Percentiles rank a stretch among this genome's conserved stretches.
Conservation (phyloP, 2,888 invertebrate genomes). For the Argyresthia goedartella region DNA sequence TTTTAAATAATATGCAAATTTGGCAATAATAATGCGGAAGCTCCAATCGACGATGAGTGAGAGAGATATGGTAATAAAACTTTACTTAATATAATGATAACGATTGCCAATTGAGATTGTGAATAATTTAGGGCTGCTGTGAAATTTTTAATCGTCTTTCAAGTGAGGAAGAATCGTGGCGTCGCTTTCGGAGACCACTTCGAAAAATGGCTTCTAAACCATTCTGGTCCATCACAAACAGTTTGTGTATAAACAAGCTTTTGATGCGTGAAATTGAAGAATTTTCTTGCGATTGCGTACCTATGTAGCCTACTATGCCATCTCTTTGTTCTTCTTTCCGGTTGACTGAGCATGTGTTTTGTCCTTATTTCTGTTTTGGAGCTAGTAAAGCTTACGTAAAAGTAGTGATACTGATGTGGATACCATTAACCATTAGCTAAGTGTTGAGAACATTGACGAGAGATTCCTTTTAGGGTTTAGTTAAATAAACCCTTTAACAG, state of each 20-base stretch:
- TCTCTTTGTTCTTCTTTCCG: constrained; percentile 24
- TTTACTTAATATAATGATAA: constrained; percentile 2
- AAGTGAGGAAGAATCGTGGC: no score
- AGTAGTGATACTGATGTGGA: no score
- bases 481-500: no score
- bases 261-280: constrained; percentile 29
- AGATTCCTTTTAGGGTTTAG: no score
- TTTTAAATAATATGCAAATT: constrained; percentile 38
- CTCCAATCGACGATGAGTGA: neutral
- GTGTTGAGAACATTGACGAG: no score
- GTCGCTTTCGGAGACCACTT: no score
- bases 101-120: constrained; percentile 5
- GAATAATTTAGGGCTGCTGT: no score
- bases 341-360: constrained; percentile 28
- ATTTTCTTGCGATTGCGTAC: constrained; percentile 2
- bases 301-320: constrained; percentile 22
- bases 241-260: constrained; percentile 8
- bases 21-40: constrained; percentile 9
- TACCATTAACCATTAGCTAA: no score
- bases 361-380: neutral
- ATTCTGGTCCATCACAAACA: no score
- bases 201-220: no score
- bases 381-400: constrained; percentile 2
- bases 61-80: neutral
- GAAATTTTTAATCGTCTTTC: no score